Evolutionary conservation across 1,140 invertebrate genomes (phyloP), one percentile per base, ranked within the genome.

Genomic region (Acromyrmex charruanus): DNA sequence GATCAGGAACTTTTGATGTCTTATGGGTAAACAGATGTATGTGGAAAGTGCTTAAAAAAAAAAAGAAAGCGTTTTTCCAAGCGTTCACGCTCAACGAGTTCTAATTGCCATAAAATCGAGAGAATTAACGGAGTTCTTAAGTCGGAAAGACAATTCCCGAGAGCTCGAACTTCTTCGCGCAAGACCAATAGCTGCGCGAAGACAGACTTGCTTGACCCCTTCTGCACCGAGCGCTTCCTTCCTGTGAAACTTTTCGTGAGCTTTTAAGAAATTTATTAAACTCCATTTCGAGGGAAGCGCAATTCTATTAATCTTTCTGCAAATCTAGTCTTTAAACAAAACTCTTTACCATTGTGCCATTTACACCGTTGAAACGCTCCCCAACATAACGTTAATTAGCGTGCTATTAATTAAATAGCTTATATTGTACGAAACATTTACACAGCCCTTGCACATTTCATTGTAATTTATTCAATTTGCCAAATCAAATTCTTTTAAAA

Each of bases 61-160:
- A 49, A 61, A 25, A 55, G 59, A 44, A 31, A 25, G 4, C 28
- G 18, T 21, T 25, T 25, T 44, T 44, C 10, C 39, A 44, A 44
- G 1, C 39, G 39, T 44, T 51, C 66, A 5, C 16, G n/a, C 39
- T 63, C 75, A 25, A 39, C 77, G 55, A 69, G 9, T 14, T 80
- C 31, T 68, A 69, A 68, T 80, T 68, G 49, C 63, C 49, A 55
- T 80, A 80, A 80, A 80, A 80, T 80, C 63, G 49, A 35, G 77
- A 14, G 49, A 80, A 68, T 35, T 53, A 68, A 66, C 28, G 28
- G 28, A 68, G 3, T 35, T 39, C 39, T 75, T 16, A 75, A 84
- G 69, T 49, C 28, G 49, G 35, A 28, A 68, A 55, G 77, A 80
- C 77, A 80, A 66, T 80, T 53, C 61, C 44, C 61, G 18, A 18